A percentile compares a stretch with the other conserved stretches of the same genome.
Conservation (phyloP, 2,888 invertebrate genomes). For the Coenonympha glycerion region DNA sequence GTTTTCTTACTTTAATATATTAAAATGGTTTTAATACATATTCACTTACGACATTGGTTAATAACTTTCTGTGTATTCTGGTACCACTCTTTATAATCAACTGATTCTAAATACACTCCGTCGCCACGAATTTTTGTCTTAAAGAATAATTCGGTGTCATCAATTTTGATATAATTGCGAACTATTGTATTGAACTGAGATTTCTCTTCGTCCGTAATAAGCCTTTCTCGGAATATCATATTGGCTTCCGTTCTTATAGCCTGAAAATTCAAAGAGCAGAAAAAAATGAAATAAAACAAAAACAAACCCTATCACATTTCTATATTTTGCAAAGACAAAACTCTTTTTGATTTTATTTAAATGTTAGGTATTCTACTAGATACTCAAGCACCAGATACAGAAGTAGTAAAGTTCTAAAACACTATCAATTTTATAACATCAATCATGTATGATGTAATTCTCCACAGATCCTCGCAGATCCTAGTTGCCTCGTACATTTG, state of each 20-base stretch:
- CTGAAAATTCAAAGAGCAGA: slow-evolving; percentile 51
- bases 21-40: too few species aligned
- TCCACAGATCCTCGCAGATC: too few species aligned
- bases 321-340: too few species aligned
- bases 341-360: too few species aligned
- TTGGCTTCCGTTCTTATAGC: slow-evolving; percentile 84
- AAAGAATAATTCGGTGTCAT: slow-evolving; percentile 40
- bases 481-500: too few species aligned
- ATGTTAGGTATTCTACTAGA: too few species aligned
- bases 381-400: too few species aligned
- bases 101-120: slow-evolving; percentile 58
- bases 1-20: neutral
- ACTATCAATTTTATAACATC: too few species aligned
- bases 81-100: slow-evolving; percentile 78
- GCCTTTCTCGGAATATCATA: slow-evolving; percentile 83
- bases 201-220: slow-evolving; percentile 80
- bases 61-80: slow-evolving; percentile 78
- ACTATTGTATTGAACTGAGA: slow-evolving; percentile 79
- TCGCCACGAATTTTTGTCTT: slow-evolving; percentile 46
- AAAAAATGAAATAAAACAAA: neutral
- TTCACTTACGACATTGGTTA: slow-evolving; percentile 78
- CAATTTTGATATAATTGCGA: slow-evolving; percentile 56
- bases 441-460: too few species aligned
- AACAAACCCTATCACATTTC: too few species aligned
- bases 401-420: too few species aligned